Percentiles rank a stretch among this genome's conserved stretches.
phyloP scores from a whole-genome alignment of 2,888 invertebrate genomes.

The Cynaeus angustus region DNA sequence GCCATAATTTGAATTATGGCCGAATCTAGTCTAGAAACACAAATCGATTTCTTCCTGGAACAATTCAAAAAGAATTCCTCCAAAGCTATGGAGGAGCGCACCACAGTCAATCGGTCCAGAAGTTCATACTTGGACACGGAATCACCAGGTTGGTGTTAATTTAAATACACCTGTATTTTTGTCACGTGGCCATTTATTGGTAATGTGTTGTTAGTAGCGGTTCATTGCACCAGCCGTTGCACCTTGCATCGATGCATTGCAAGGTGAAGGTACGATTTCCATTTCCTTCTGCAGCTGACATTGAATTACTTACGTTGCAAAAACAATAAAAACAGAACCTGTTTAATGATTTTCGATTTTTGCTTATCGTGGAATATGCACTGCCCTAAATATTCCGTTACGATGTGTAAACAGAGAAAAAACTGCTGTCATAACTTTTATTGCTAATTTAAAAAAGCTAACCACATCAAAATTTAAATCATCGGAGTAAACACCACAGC shows the following conservation, averaged over 20 bases:
- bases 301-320: too few relatives aligned
- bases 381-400: too few relatives aligned
- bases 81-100: constrained; percentile 76
- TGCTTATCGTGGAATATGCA: too few relatives aligned
- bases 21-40: constrained; percentile 81
- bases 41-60: constrained; percentile 89
- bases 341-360: too few relatives aligned
- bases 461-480: too few relatives aligned
- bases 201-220: constrained; percentile 11
- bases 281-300: too few relatives aligned
- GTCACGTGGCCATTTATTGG: constrained; percentile 36
- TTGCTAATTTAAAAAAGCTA: too few relatives aligned
- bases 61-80: constrained; percentile 87
- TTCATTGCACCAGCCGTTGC: constrained; percentile 38
- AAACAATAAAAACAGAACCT: too few relatives aligned
- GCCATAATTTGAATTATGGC: constrained; percentile 57
- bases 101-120: constrained; percentile 60
- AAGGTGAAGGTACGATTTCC: constrained; percentile 13
- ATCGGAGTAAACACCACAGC: too few relatives aligned
- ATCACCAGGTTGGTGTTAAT: constrained; percentile 61
- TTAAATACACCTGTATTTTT: constrained; percentile 23
- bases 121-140: constrained; percentile 65
- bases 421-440: too few relatives aligned
- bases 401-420: too few relatives aligned
- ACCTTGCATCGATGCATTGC: background rate